Conservation (phyloP, 2,888 invertebrate genomes). For the Sisyra nigra region DNA sequence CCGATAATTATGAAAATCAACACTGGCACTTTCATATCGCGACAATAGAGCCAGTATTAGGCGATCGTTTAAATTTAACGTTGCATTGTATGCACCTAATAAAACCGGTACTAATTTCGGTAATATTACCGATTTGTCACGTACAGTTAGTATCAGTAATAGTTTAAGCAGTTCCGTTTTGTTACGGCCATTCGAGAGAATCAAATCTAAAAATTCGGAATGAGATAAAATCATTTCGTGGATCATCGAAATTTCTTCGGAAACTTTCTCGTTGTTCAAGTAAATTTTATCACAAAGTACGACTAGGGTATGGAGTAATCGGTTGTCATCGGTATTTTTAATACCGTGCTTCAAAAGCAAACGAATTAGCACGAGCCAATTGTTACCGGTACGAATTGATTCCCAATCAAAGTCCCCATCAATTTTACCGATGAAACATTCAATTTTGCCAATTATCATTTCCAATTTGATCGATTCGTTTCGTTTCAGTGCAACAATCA, state of each 20-base stretch:
- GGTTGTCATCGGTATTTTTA: background rate
- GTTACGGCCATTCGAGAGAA: constrained; percentile 34
- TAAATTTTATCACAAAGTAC: constrained; percentile 1
- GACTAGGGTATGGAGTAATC: background rate
- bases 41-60: constrained; percentile 48
- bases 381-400: background rate
- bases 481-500: constrained; percentile 32
- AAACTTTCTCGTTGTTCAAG: constrained; percentile 15
- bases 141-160: constrained; percentile 41
- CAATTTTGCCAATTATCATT: constrained; percentile 1
- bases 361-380: background rate
- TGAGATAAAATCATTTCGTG: constrained; percentile 60
- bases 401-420: background rate
- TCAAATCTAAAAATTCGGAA: constrained; percentile 57
- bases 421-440: background rate
- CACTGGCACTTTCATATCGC: constrained; percentile 49
- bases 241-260: background rate
- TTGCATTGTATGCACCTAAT: constrained; percentile 63
- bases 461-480: constrained; percentile 14
- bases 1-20: constrained; percentile 44
- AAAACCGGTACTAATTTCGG: constrained; percentile 56
- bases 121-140: constrained; percentile 47
- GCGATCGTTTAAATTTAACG: constrained; percentile 51
- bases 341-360: constrained; percentile 3
- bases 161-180: constrained; percentile 42